Evolutionary conservation across 2,113 vertebrate species (phyloP).

Genomic region (Zonotrichia leucophrys): DNA sequence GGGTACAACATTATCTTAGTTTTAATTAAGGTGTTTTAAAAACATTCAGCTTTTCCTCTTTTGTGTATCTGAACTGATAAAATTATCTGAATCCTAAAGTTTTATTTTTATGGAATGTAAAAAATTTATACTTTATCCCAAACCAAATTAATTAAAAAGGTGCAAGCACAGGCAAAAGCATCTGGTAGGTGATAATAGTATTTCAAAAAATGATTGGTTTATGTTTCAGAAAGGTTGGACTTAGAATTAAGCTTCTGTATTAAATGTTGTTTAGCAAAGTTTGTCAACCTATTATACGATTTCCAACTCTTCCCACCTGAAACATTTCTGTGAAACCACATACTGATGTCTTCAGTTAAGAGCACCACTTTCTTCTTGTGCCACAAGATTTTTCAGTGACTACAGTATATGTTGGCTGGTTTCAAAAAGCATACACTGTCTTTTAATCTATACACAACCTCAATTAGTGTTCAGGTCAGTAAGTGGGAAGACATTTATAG

Average conservation of each 20-base stretch:
- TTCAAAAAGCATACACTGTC: slow-evolving; percentile 60
- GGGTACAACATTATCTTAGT: neutral
- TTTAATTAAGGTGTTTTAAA: neutral
- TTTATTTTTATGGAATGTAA: slow-evolving; percentile 5
- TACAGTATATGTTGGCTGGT: slow-evolving; percentile 57
- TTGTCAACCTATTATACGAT: neutral
- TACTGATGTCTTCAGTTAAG: neutral
- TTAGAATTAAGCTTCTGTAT: neutral
- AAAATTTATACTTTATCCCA: neutral
- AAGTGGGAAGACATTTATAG: slow-evolving; percentile 74
- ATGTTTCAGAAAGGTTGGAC: neutral
- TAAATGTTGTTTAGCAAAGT: neutral
- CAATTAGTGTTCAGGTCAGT: slow-evolving; percentile 76
- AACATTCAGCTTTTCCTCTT: neutral
- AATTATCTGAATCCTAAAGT: neutral
- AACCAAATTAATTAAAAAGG: slow-evolving; percentile 17
- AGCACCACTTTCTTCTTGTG: neutral
- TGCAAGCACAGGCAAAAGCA: neutral
- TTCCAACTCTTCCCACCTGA: neutral
- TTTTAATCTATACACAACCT: slow-evolving; percentile 74
- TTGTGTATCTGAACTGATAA: neutral
- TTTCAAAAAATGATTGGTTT: slow-evolving; percentile 9
- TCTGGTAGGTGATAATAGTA: neutral
- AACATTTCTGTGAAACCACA: neutral
- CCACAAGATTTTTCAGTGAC: slow-evolving; percentile 29